Conservation (phyloP, 2,113 vertebrate genomes). For the Sander vitreus region DNA sequence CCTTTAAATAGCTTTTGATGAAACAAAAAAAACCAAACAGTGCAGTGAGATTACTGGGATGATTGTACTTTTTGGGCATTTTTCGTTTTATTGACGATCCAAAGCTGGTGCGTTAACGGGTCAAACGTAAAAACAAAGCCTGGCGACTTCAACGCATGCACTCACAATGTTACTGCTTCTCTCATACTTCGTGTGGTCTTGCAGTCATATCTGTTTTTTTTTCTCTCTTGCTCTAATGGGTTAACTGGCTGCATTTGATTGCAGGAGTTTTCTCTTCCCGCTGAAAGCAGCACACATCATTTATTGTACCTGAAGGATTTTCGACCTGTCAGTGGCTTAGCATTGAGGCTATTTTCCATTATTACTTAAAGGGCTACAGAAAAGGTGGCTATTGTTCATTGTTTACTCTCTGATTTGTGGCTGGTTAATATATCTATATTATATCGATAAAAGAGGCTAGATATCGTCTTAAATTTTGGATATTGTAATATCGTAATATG, state of each 20-base stretch:
- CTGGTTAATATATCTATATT: too few relatives aligned
- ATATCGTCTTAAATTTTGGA: too few relatives aligned
- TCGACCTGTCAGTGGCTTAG: background rate
- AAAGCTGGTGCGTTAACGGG: conserved; percentile 46
- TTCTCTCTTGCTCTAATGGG: background rate
- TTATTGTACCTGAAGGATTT: conserved; percentile 25
- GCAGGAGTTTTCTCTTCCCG: conserved; percentile 29
- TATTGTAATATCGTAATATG: too few relatives aligned
- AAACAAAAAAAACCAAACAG: too few relatives aligned
- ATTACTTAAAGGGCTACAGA: too few relatives aligned
- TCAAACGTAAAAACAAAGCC: conserved; percentile 12
- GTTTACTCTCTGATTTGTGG: background rate
- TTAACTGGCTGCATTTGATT: background rate
- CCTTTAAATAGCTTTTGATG: background rate
- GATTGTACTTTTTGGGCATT: too few relatives aligned
- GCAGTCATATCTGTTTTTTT: background rate
- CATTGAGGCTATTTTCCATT: background rate
- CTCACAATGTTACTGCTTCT: background rate
- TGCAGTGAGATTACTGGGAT: background rate
- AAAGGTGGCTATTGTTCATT: background rate
- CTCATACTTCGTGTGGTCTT: background rate
- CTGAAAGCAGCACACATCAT: conserved; percentile 6
- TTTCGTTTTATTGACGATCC: background rate
- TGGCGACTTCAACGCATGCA: background rate
- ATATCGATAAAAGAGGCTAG: too few relatives aligned